Evolutionary conservation across 1,140 invertebrate genomes (phyloP).

Genomic region (Heliconius eleuchia): DNA sequence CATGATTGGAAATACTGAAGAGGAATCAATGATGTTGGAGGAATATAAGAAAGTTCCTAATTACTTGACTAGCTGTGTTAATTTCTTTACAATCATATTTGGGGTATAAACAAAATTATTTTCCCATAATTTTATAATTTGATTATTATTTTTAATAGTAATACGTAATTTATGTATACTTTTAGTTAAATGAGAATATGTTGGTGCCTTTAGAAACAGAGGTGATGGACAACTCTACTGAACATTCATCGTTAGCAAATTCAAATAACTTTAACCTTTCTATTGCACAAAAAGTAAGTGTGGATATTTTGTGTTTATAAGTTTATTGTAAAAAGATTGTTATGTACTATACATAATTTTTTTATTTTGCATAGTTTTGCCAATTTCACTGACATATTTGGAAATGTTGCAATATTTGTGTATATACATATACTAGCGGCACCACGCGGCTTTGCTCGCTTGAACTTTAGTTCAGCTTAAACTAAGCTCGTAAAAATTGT

Average conservation of each 20-base stretch:
- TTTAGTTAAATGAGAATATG: slow-evolving; percentile 65
- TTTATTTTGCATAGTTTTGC: too few species aligned
- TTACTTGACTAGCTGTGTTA: slow-evolving; percentile 82
- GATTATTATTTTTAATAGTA: background rate
- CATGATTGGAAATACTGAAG: slow-evolving; percentile 76
- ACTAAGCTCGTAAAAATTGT: too few species aligned
- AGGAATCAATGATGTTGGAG: slow-evolving; percentile 83
- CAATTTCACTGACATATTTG: too few species aligned
- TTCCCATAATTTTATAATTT: slow-evolving; percentile 4
- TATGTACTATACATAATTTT: too few species aligned
- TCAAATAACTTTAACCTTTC: slow-evolving; percentile 60
- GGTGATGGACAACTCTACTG: slow-evolving; percentile 56
- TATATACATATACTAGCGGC: too few species aligned
- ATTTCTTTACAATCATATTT: slow-evolving; percentile 85
- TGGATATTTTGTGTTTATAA: background rate
- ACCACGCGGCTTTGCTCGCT: too few species aligned
- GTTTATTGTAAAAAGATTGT: background rate
- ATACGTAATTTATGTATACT: slow-evolving; percentile 44
- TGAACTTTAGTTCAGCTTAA: too few species aligned
- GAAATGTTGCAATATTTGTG: too few species aligned
- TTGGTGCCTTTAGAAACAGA: slow-evolving; percentile 52
- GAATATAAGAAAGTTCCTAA: slow-evolving; percentile 84
- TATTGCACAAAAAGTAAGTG: slow-evolving; percentile 71
- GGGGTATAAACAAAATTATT: slow-evolving; percentile 67
- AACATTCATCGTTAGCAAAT: slow-evolving; percentile 65